Base-by-base conservation (phyloP, 2,113 vertebrate species). In the Notothenia coriiceps region DNA sequence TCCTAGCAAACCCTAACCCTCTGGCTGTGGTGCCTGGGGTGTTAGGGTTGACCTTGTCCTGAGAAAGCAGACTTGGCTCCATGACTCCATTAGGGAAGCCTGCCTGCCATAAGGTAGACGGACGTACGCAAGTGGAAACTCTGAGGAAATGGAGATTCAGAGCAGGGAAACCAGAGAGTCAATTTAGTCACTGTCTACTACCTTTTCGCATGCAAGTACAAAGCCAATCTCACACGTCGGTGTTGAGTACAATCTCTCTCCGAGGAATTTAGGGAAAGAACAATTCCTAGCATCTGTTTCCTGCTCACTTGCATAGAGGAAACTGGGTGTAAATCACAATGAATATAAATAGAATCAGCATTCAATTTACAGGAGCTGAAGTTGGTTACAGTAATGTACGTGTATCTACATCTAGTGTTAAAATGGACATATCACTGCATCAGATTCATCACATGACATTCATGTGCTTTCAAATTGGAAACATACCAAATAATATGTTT, bases 281-380 rank as follows among this genome's bases (percentile, higher is more conserved):
- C 96, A 95, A 97, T 96, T 96, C 96, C 95, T 93, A 94, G 92
- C 97, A 99, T 98, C 97, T 98, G 98, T 98, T 99, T 99, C 97
- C 97, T 98, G 96, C 90, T 96, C 96, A 94, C 94, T 97, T 94
- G 94, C 93, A 95, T 94, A 92, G 94, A 97, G 97, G 96, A 98
- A 97, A 95, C 94, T 89, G 95, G 90, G 94, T 95, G 94, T 96
- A 97, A 97, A 97, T 97, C 95, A 96, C 90, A 93, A 91, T 54
- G 93, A 91, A 91, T 96, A 97, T 96, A 98, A 98, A 98, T 97
- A 98, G 96, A 95, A 93, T 89, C 91, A 85, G 93, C 87, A 93
- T 92, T 92, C 86, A 91, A 88, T 90, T 91, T 90, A 88, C 86
- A 86, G 79, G 82, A 91, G 84, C 86, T 87, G 79, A 83, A 86